Evolutionary conservation across 2,888 invertebrate species (phyloP).

Genomic region (Andrena flavipes): DNA sequence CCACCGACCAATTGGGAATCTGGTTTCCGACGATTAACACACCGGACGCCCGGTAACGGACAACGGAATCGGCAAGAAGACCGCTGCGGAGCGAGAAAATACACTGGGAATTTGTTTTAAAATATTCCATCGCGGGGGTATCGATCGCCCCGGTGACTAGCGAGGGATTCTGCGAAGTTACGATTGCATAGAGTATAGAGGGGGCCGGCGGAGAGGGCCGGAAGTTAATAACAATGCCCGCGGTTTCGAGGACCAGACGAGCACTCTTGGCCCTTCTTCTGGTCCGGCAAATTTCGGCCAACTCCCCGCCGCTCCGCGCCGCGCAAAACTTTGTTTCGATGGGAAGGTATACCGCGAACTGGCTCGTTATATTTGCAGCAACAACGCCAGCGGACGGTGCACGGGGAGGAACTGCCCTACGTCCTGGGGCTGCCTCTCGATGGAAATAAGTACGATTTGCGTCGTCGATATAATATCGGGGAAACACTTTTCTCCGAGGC

Average conservation of each 20-base stretch:
- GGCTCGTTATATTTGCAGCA: slow-evolving; percentile 71
- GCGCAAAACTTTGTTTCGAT: slow-evolving; percentile 41
- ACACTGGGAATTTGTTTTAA: neutral
- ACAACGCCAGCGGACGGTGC: slow-evolving; percentile 86
- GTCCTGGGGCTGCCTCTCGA: slow-evolving; percentile 94
- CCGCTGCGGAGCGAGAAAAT: neutral
- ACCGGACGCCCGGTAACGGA: neutral
- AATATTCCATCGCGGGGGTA: slow-evolving; percentile 6
- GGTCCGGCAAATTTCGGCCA: slow-evolving; percentile 47
- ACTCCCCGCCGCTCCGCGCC: neutral
- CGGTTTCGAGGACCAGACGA: slow-evolving; percentile 10
- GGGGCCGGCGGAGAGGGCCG: neutral
- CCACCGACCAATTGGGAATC: neutral
- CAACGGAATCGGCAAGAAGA: neutral
- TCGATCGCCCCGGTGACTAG: slow-evolving; percentile 22
- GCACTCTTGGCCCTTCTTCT: slow-evolving; percentile 52
- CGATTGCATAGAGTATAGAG: neutral
- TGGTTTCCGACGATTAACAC: neutral
- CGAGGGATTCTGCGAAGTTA: slow-evolving; percentile 2
- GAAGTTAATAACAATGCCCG: slow-evolving; percentile 53
- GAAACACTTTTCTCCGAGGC: slow-evolving; percentile 94
- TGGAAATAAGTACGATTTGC: slow-evolving; percentile 89
- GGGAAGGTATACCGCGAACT: slow-evolving; percentile 32
- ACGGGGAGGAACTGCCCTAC: slow-evolving; percentile 95
- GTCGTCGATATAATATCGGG: slow-evolving; percentile 90